These are phyloP conservation scores for Acanthococcus lagerstroemiae DNA, from an alignment of 2,888 invertebrate genomes.

Conservation along the genomic window DNA sequence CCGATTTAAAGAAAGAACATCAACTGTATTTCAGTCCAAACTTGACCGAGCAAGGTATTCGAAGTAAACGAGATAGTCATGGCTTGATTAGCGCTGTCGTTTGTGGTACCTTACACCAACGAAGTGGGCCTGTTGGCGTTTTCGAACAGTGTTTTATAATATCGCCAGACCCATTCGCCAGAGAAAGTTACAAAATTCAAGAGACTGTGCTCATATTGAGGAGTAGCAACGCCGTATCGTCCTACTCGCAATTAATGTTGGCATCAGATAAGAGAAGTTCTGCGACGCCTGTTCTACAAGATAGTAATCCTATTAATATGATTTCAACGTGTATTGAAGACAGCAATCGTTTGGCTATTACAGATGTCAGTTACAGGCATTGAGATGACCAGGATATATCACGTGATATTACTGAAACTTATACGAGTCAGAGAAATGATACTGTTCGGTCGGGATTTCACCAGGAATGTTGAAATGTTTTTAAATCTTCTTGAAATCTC, in stretches of 20 bases:
- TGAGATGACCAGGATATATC: too few species aligned
- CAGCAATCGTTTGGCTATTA: too few species aligned
- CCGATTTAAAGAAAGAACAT: not conserved
- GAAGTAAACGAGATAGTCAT: constrained; percentile 10
- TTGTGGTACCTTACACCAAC: constrained; percentile 16
- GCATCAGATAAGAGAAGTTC: not conserved
- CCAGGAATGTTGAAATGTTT: too few species aligned
- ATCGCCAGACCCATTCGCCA: constrained; percentile 10
- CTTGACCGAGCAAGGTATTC: constrained; percentile 2
- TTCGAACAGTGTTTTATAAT: constrained; percentile 18
- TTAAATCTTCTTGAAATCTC: too few species aligned
- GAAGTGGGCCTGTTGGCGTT: not conserved
- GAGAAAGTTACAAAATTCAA: constrained; percentile 11
- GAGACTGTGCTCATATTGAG: constrained; percentile 9
- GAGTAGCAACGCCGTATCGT: constrained; percentile 9
- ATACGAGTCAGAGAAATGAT: too few species aligned
- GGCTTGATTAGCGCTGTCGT: constrained; percentile 16
- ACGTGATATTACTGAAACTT: too few species aligned
- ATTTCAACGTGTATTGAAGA: too few species aligned
- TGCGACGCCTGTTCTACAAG: too few species aligned
- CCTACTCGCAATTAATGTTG: constrained; percentile 6
- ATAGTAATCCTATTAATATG: too few species aligned
- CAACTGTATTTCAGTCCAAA: constrained; percentile 8
- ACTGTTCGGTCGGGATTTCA: too few species aligned
- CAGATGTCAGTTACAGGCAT: too few species aligned